Evolutionary conservation across 1,140 invertebrate genomes (phyloP).

Genomic region (Idris sp.): DNA sequence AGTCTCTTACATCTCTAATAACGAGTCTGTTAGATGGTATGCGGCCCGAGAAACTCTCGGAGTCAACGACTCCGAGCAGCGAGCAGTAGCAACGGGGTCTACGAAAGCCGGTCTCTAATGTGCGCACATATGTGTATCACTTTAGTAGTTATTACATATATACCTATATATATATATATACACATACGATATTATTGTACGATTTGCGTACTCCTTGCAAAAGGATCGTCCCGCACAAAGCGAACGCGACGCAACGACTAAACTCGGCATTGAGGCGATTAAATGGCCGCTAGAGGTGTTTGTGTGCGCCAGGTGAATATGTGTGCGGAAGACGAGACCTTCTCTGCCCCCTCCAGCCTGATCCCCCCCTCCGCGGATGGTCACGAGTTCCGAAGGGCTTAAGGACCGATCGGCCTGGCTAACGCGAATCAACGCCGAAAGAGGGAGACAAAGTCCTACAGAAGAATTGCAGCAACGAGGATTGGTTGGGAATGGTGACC

Average conservation of each 20-base stretch:
- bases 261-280: conserved; percentile 71
- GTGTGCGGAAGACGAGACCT: conserved; percentile 55
- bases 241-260: conserved; percentile 61
- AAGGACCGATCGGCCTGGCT: conserved; percentile 64
- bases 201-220: conserved; percentile 53
- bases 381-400: conserved; percentile 69
- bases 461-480: too few species aligned
- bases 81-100: conserved; percentile 65
- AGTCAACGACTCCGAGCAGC: conserved; percentile 65
- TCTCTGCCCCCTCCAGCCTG: conserved; percentile 24
- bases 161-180: conserved; percentile 41
- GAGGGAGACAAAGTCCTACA: conserved; percentile 52
- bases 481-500: conserved; percentile 29
- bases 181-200: conserved; percentile 52
- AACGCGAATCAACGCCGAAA: conserved; percentile 41
- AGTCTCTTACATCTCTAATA: conserved; percentile 57
- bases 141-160: too few species aligned
- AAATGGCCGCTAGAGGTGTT: conserved; percentile 65
- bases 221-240: conserved; percentile 45
- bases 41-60: conserved; percentile 50
- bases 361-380: conserved; percentile 64
- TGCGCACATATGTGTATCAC: too few species aligned
- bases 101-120: conserved; percentile 59
- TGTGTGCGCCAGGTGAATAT: conserved; percentile 54
- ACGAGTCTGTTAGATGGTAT: conserved; percentile 60